phyloP scores from a whole-genome alignment of 2,888 invertebrate species.

The Mythimna lalbum region DNA sequence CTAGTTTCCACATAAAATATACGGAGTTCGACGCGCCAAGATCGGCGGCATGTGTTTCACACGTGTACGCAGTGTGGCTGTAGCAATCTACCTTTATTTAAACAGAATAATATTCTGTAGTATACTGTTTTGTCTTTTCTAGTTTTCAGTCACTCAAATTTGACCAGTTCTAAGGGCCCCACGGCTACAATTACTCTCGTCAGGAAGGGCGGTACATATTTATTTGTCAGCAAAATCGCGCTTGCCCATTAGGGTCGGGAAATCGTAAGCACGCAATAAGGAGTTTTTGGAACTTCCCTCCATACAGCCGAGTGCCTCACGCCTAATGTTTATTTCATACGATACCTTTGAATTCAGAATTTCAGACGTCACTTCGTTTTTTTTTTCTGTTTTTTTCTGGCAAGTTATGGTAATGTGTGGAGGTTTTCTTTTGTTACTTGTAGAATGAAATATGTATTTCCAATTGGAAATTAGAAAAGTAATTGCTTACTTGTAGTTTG shows the following conservation, averaged over 20 bases:
- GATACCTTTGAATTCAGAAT: slow-evolving; percentile 62
- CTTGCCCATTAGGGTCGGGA: slow-evolving; percentile 82
- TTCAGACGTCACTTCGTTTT: slow-evolving; percentile 28
- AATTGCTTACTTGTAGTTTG: background rate
- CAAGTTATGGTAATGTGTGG: slow-evolving; percentile 13
- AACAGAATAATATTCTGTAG: too few relatives aligned
- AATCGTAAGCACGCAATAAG: slow-evolving; percentile 86
- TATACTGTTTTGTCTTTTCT: background rate
- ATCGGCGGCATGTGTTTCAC: too few relatives aligned
- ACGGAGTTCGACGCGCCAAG: too few relatives aligned
- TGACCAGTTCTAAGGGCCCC: slow-evolving; percentile 67
- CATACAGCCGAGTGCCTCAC: slow-evolving; percentile 68
- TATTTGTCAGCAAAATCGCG: slow-evolving; percentile 88
- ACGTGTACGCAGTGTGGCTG: too few relatives aligned
- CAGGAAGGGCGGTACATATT: slow-evolving; percentile 82
- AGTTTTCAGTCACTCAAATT: background rate
- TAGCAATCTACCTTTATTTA: background rate
- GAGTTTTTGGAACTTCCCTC: slow-evolving; percentile 78
- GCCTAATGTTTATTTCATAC: slow-evolving; percentile 77
- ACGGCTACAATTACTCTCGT: slow-evolving; percentile 79
- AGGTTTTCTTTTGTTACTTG: slow-evolving; percentile 8
- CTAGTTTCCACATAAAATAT: too few relatives aligned
- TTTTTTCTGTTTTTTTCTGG: slow-evolving; percentile 6
- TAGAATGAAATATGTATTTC: slow-evolving; percentile 6
- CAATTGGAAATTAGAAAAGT: background rate